phyloP scores from a whole-genome alignment of 2,888 invertebrate species.

The Dasypolia templi region DNA sequence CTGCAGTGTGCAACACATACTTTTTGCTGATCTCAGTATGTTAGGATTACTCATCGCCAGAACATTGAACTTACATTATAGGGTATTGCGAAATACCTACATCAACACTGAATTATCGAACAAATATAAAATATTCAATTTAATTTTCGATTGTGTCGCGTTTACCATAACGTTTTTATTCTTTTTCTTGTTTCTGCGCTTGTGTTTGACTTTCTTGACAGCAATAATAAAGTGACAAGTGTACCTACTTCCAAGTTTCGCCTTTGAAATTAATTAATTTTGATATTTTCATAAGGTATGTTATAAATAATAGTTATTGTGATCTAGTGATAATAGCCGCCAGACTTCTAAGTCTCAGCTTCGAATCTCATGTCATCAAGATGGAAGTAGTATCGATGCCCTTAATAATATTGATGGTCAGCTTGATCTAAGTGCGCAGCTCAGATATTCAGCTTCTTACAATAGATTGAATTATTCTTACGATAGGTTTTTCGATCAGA shows the following conservation, averaged over 20 bases:
- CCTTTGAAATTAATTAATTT: slow-evolving; percentile 7
- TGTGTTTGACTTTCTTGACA: slow-evolving; percentile 27
- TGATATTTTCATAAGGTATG: slow-evolving; percentile 11
- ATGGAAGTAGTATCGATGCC: not conserved
- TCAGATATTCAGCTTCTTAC: not conserved
- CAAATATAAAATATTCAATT: slow-evolving; percentile 36
- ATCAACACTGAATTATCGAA: slow-evolving; percentile 9
- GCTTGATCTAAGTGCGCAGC: not conserved
- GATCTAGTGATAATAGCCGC: not conserved
- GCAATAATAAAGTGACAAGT: slow-evolving; percentile 38
- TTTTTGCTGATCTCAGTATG: slow-evolving; percentile 42
- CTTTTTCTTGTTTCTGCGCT: slow-evolving; percentile 30
- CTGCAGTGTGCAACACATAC: slow-evolving; percentile 30
- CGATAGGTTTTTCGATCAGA: too few species aligned
- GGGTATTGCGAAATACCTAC: slow-evolving; percentile 32
- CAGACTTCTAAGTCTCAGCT: not conserved
- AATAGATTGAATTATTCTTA: too few species aligned
- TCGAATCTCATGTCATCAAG: not conserved
- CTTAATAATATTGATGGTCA: not conserved
- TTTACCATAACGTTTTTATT: slow-evolving; percentile 45
- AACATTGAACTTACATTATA: slow-evolving; percentile 38
- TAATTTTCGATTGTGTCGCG: slow-evolving; percentile 34
- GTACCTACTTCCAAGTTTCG: not conserved
- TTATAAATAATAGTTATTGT: not conserved
- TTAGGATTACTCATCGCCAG: slow-evolving; percentile 33